These are phyloP conservation scores for Tenrec ecaudatus DNA, from an alignment of 2,113 vertebrate genomes.

Conservation along the genomic window DNA sequence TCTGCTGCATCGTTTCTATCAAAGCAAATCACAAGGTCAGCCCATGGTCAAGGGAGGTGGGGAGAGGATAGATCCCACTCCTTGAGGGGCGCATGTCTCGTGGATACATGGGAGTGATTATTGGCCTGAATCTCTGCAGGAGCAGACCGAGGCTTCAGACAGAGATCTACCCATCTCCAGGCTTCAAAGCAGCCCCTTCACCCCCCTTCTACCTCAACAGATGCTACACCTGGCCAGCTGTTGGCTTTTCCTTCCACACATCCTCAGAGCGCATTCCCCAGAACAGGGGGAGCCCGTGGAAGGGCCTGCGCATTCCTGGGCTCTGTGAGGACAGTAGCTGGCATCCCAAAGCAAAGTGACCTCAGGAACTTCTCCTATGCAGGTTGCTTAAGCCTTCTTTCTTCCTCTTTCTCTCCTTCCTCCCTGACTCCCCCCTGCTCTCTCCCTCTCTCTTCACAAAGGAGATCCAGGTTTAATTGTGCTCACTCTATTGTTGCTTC, in stretches of 20 bases:
- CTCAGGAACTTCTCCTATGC: neutral
- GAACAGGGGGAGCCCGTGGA: neutral
- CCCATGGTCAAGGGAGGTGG: neutral
- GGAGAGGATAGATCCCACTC: neutral
- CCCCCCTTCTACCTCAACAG: neutral
- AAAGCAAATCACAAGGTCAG: neutral
- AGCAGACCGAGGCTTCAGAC: no score
- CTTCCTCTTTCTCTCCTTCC: neutral
- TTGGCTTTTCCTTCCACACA: neutral
- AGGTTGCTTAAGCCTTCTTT: neutral
- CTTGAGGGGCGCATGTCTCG: accelerated
- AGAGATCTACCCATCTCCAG: neutral
- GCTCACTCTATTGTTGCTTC: neutral
- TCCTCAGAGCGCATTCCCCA: neutral
- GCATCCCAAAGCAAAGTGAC: neutral
- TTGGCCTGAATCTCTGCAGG: neutral
- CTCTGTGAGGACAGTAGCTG: neutral
- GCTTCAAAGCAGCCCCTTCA: neutral
- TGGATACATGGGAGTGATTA: no score
- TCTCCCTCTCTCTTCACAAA: neutral
- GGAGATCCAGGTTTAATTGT: slow-evolving; percentile 3
- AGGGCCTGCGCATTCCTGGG: neutral
- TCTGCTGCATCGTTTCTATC: neutral
- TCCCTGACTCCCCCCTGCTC: neutral
- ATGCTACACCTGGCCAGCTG: neutral